Evolutionary conservation across 2,113 vertebrate species (phyloP).

Genomic region (Tiliqua scincoides): DNA sequence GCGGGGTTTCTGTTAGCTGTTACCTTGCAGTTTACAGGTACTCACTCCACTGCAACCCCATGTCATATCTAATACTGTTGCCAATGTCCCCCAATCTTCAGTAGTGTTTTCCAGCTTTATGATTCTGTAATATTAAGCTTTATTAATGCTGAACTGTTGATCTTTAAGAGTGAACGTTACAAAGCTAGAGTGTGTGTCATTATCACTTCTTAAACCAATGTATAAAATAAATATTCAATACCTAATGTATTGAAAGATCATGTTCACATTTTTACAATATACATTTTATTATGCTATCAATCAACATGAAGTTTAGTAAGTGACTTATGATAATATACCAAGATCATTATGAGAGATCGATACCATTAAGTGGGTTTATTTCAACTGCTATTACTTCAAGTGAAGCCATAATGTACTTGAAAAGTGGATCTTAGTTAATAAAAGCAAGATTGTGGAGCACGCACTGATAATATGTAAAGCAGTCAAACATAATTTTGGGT

Average conservation of each 20-base stretch:
- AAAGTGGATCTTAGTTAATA: constrained; percentile 67
- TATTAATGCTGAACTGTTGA: not conserved
- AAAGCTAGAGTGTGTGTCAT: not conserved
- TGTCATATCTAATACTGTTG: no score
- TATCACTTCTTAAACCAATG: not conserved
- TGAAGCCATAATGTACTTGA: constrained; percentile 62
- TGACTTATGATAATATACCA: constrained; percentile 68
- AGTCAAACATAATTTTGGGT: constrained; percentile 27
- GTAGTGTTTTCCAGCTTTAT: not conserved
- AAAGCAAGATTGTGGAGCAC: constrained; percentile 50
- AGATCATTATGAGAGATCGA: constrained; percentile 59
- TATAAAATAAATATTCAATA: constrained; percentile 10
- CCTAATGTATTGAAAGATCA: constrained; percentile 52
- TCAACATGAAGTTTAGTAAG: constrained; percentile 62
- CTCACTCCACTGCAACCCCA: no score
- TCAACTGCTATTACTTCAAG: constrained; percentile 70
- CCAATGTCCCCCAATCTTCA: no score
- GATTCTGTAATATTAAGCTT: not conserved
- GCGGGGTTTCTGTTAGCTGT: no score
- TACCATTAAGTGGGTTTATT: constrained; percentile 68
- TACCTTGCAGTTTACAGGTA: no score
- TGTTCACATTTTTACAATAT: constrained; percentile 53
- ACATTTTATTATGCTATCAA: constrained; percentile 61
- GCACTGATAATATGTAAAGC: constrained; percentile 44
- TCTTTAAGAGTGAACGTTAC: not conserved